A percentile compares a stretch with the other conserved stretches of the same genome.
These are phyloP conservation scores for Aphelinus atriplicis DNA, from an alignment of 1,140 invertebrate genomes.

Conservation along the genomic window DNA sequence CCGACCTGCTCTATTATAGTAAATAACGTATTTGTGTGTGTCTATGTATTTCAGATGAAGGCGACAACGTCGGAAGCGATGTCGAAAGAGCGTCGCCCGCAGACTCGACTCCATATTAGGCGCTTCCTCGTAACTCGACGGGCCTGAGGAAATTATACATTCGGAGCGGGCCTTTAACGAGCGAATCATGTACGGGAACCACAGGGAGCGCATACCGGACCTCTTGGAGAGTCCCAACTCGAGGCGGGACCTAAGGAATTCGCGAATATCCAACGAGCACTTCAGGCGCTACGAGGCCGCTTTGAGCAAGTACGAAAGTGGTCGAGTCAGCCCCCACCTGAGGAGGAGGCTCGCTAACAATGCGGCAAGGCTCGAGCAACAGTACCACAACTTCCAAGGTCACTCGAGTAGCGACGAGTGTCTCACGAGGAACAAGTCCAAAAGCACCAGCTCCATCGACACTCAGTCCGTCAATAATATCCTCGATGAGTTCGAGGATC, in stretches of 20 bases:
- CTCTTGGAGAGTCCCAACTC: constrained; percentile 26
- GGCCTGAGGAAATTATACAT: neutral
- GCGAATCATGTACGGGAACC: constrained; percentile 10
- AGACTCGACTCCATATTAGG: constrained; percentile 22
- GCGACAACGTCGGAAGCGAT: constrained; percentile 15
- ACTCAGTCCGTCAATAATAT: constrained; percentile 58
- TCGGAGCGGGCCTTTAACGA: neutral
- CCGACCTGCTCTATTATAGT: too few species aligned
- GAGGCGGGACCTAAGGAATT: constrained; percentile 1
- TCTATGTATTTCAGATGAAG: constrained; percentile 15
- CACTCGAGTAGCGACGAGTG: constrained; percentile 56
- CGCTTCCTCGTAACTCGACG: constrained; percentile 35
- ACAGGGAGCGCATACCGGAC: constrained; percentile 24
- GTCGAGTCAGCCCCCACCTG: constrained; percentile 27
- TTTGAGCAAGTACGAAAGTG: constrained; percentile 37
- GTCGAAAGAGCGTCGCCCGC: constrained; percentile 27
- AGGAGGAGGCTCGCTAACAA: neutral
- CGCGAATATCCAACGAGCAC: constrained; percentile 21
- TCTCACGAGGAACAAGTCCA: constrained; percentile 48
- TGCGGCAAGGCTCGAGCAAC: constrained; percentile 35
- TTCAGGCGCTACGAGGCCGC: constrained; percentile 34
- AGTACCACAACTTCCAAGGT: constrained; percentile 39
- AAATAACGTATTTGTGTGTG: too few species aligned
- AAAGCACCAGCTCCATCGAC: constrained; percentile 57
- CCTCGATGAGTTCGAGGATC: constrained; percentile 55